phyloP scores from a whole-genome alignment of 2,888 invertebrate genomes.

The Scaeva pyrastri region DNA sequence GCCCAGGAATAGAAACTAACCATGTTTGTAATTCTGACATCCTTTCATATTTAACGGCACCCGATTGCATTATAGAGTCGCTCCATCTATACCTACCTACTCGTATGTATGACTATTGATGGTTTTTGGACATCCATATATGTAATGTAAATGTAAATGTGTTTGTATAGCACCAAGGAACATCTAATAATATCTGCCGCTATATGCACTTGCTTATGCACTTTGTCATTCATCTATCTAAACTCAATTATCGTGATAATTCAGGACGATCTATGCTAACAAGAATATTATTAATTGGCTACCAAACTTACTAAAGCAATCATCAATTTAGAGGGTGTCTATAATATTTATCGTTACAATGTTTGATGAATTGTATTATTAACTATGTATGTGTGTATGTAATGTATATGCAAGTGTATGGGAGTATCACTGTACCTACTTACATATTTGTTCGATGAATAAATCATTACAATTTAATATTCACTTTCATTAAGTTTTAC shows the following conservation, averaged over 20 bases:
- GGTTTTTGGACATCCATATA: not conserved
- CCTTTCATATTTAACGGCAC: constrained; percentile 72
- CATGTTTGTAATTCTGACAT: constrained; percentile 74
- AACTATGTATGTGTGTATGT: not conserved
- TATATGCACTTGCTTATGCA: constrained; percentile 40
- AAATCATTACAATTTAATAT: constrained; percentile 63
- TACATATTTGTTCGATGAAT: constrained; percentile 41
- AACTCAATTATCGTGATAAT: constrained; percentile 76
- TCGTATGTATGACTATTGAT: not conserved
- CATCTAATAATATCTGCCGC: not conserved
- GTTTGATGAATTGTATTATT: not conserved
- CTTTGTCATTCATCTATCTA: constrained; percentile 76
- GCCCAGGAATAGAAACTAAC: constrained; percentile 61
- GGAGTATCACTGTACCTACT: too few relatives aligned
- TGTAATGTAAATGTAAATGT: not conserved
- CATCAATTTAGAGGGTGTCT: constrained; percentile 53
- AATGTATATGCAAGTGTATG: not conserved
- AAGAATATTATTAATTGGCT: constrained; percentile 75
- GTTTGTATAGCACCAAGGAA: too few relatives aligned
- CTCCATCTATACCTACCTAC: not conserved
- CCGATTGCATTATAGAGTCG: constrained; percentile 60
- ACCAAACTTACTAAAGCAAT: constrained; percentile 56
- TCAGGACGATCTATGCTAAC: constrained; percentile 72
- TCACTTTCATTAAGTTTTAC: constrained; percentile 57
- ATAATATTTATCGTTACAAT: constrained; percentile 27